Evolutionary conservation across 2,113 vertebrate genomes (phyloP).

Genomic region (Eleginops maclovinus): DNA sequence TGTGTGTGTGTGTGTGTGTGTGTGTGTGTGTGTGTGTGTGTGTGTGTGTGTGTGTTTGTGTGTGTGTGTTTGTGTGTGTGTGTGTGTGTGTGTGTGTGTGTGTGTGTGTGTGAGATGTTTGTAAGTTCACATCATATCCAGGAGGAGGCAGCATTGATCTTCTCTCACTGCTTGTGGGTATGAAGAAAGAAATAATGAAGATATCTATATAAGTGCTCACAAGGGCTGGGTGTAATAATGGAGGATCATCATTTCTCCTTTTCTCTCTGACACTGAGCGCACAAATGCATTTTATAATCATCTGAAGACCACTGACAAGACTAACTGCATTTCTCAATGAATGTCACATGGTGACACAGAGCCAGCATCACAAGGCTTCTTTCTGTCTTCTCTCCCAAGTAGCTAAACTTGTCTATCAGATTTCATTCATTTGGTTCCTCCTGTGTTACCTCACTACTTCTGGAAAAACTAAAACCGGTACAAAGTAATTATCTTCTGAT

Average conservation of each 20-base stretch:
- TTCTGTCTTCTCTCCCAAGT: conserved; percentile 9
- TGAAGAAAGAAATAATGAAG: not conserved
- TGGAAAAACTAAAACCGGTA: not conserved
- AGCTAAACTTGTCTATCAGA: not conserved
- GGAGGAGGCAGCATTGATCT: conserved; percentile 54
- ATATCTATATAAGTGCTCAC: not conserved
- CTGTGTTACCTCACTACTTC: conserved; percentile 2
- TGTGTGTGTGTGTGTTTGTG: no score
- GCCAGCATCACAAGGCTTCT: conserved; percentile 32
- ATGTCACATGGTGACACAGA: conserved; percentile 41
- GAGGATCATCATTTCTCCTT: not conserved
- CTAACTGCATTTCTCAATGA: conserved; percentile 37
- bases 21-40: not conserved
- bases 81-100: no score
- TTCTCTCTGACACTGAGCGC: not conserved
- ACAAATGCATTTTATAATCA: not conserved
- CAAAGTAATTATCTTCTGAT: not conserved
- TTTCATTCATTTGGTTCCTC: conserved; percentile 31
- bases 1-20: not conserved
- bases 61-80: no score
- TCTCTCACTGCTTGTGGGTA: not conserved
- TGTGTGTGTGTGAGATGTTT: not conserved
- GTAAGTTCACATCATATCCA: conserved; percentile 40
- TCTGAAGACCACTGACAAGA: not conserved
- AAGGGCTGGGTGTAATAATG: not conserved